A percentile compares a stretch with the other conserved stretches of the same genome.
Evolutionary conservation across 2,888 invertebrate species (phyloP).

Genomic region (Phania funesta): DNA sequence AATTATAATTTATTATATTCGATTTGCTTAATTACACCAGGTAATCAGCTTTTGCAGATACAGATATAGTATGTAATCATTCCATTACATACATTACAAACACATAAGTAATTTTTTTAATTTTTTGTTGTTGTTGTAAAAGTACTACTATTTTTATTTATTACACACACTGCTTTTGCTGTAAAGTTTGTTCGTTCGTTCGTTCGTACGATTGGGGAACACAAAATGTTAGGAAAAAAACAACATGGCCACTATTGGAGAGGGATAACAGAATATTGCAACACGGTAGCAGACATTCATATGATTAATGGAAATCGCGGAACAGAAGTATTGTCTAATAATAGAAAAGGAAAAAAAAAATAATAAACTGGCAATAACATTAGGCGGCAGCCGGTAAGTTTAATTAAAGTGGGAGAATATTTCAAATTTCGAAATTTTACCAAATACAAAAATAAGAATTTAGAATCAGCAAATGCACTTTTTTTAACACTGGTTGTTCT

Average conservation of each 20-base stretch:
- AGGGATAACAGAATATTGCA: slow-evolving; percentile 76
- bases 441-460: too few relatives aligned
- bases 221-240: slow-evolving; percentile 72
- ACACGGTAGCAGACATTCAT: slow-evolving; percentile 46
- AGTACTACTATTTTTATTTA: background rate
- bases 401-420: too few relatives aligned
- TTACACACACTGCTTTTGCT: slow-evolving; percentile 1
- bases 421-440: too few relatives aligned
- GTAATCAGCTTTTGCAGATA: slow-evolving; percentile 73
- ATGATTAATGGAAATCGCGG: slow-evolving; percentile 42
- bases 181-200: background rate
- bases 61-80: background rate
- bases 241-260: slow-evolving; percentile 77
- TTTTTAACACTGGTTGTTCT: too few relatives aligned
- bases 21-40: slow-evolving; percentile 80
- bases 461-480: too few relatives aligned
- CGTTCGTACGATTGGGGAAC: slow-evolving; percentile 18
- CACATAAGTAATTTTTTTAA: slow-evolving; percentile 1
- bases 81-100: slow-evolving; percentile 19
- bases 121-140: background rate
- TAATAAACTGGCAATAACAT: background rate
- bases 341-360: background rate
- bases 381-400: background rate
- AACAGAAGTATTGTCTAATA: background rate
- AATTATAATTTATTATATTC: slow-evolving; percentile 81